Evolutionary conservation across 2,888 invertebrate genomes (phyloP), one percentile per base, ranked within the genome.

Genomic region (Ctena decussata): DNA sequence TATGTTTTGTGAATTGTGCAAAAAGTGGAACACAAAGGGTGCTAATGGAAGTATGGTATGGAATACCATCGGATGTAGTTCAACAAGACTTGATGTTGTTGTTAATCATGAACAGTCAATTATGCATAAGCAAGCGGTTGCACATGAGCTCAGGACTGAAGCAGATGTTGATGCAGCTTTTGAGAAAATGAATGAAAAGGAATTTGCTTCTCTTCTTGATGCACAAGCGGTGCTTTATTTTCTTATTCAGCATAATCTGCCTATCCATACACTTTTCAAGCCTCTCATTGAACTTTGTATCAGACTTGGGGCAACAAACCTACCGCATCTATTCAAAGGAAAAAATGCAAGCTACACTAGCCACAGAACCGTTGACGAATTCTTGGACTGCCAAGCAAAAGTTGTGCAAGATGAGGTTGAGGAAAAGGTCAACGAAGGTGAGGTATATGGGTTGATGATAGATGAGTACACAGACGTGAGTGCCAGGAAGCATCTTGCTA

Each of bases 281-380:
- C 82, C 82, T 18, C 71, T 86, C 11, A 57, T 86, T 37, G 75
- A 80, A 3, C 75, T 77, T 11, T 83, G 78, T 71, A 37, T 77
- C 41, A 74, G 77, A 35, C 75, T 84, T 11, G 84, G 81, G 24
- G 81, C 78, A 12, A 74, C 73, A 0, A 74, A 84, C 27, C 60
- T 84, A 5, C 69, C 72, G 18, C 18, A 53, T 65, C 37, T 85
- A 12, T 35, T 24, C 11, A 60, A 77, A 32, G 72, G 41, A 2
- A 77, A 77, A 37, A 85, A 85, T 78, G 80, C 86, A 0, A 53
- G 30, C 0, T 86, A 86, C 72, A 80, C 44, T 15, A 77, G 83
- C 21, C 53, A 46, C 0, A 21, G 44, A 11, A 80, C 32, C 24
- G 49, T 76, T 21, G 69, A 70, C 11, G 82, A 86, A 60, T 83